Evolutionary conservation across 2,888 invertebrate genomes (phyloP), one percentile per base, ranked within the genome.

Genomic region (Trichacis sp.): DNA sequence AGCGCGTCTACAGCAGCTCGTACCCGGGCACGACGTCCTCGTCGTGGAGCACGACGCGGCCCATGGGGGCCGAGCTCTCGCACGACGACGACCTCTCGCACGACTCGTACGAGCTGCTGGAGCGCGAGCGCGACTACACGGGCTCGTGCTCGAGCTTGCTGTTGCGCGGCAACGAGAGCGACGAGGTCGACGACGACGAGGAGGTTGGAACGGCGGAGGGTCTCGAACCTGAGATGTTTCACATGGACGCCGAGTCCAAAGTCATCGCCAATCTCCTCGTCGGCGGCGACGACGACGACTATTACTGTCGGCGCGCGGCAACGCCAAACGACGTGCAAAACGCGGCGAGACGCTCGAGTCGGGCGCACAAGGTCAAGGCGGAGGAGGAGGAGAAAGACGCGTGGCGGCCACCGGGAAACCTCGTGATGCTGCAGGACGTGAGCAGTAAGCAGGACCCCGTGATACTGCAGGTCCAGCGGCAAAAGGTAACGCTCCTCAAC

Each of bases 1-100:
- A 91, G 50, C 93, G 93, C 82, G 90, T 93, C 3, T 94, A 94
- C 85, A 94, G 94, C 17, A 93, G 93, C 68, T 93, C 93, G 81
- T 95, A 93, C 83, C 95, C 95, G 17, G 94, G 94, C 57, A 93
- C 93, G 51, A 15, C 40, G 14, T 89, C 90, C 2, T 89, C 90
- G 58, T 82, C 88, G 64, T 88, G 88, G 29, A 91, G 89, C 78
- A 88, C 89, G 77, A 89, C 90, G 24, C 83, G 84, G 49, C 87
- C 88, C 74, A 88, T 88, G n/a, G 88, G 88, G 12, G 89, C 89
- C 70, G 89, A 89, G 73, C 86, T 91, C 64, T 94, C 94, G 8
- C 94, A 94, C 82, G 94, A 94, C 80, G 94, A 94, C 82, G 94
- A 95, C 85, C 86, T 94, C 24, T 93, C 94, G 29, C 94, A 95